Evolutionary conservation across 2,113 vertebrate species (phyloP).

Genomic region (Chionis minor): DNA sequence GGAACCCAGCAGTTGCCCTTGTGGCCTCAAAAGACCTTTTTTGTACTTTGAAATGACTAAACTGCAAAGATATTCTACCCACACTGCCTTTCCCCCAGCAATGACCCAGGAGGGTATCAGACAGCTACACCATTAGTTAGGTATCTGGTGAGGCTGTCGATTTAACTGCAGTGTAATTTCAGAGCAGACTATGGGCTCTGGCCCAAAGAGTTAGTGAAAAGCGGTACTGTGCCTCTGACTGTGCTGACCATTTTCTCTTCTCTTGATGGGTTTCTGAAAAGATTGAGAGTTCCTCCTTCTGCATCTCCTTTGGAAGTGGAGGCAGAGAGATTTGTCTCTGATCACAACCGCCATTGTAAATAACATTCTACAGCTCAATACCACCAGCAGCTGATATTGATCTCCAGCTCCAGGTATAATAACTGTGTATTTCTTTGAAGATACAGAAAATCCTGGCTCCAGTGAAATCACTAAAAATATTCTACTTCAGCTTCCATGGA

Average conservation of each 20-base stretch:
- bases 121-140: background rate
- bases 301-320: background rate
- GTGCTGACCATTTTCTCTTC: background rate
- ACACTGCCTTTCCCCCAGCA: background rate
- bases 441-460: background rate
- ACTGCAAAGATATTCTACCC: background rate
- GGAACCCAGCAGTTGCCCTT: background rate
- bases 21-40: slow-evolving; percentile 3
- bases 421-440: background rate
- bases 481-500: background rate
- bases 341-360: background rate
- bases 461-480: background rate
- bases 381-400: background rate
- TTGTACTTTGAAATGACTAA: background rate
- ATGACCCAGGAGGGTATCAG: background rate
- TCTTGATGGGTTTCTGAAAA: background rate
- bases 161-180: background rate
- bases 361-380: background rate
- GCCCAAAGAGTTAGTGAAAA: background rate
- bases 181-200: background rate
- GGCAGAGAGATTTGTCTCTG: background rate
- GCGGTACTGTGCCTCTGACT: background rate
- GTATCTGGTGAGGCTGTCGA: background rate
- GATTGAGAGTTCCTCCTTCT: background rate
- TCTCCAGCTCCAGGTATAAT: background rate